Percentiles rank a stretch among this genome's conserved stretches.
Evolutionary conservation across 1,140 invertebrate genomes (phyloP).

Genomic region (Bombus soroeensis): DNA sequence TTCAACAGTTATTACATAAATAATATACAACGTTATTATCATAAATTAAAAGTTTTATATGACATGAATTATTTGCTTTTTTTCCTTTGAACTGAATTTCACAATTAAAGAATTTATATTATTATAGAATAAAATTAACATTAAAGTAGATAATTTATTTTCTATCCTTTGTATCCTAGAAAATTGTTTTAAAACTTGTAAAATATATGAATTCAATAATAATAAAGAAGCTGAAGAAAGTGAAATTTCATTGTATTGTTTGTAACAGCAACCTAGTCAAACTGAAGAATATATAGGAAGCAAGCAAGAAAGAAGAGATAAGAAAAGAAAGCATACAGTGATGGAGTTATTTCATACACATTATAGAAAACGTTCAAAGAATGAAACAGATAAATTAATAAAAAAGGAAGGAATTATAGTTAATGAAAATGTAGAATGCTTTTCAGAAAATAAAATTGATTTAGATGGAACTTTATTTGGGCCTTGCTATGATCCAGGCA

Average conservation of each 20-base stretch:
- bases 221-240: background rate
- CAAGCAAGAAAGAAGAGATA: slow-evolving; percentile 88
- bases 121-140: background rate
- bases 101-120: background rate
- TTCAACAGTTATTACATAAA: background rate
- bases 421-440: slow-evolving; percentile 52
- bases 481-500: slow-evolving; percentile 68
- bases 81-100: background rate
- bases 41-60: background rate
- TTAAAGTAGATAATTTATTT: background rate
- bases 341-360: slow-evolving; percentile 86
- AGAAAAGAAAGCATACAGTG: slow-evolving; percentile 88
- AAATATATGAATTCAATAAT: background rate
- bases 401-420: slow-evolving; percentile 76
- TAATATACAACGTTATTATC: no score
- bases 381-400: slow-evolving; percentile 67
- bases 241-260: slow-evolving; percentile 39
- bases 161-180: background rate
- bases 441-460: slow-evolving; percentile 60
- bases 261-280: slow-evolving; percentile 64
- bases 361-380: slow-evolving; percentile 73
- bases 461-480: slow-evolving; percentile 61
- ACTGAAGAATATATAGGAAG: slow-evolving; percentile 78
- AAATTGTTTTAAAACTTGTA: background rate
- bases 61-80: background rate